Conservation (phyloP, 2,797 vertebrate species). For the Phyllotis vaccarum region DNA sequence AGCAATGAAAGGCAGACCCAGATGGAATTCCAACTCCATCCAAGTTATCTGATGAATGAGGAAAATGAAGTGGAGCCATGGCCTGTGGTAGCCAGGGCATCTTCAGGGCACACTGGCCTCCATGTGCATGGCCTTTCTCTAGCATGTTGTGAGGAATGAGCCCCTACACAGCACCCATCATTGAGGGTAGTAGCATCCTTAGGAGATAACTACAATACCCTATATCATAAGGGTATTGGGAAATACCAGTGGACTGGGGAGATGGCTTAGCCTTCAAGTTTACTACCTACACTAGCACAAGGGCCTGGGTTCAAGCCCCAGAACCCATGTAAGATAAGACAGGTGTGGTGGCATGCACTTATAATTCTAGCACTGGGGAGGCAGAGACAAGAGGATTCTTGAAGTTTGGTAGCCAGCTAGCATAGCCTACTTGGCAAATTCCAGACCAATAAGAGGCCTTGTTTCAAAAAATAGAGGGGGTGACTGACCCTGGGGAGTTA, state of each 20-base stretch:
- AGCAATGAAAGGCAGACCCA: not conserved
- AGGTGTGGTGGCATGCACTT: not conserved
- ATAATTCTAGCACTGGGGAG: not conserved
- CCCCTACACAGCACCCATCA: not conserved
- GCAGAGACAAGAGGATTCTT: not conserved
- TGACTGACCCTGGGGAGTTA: not conserved
- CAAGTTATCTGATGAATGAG: not conserved
- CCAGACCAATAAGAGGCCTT: not conserved
- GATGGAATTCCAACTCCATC: not conserved
- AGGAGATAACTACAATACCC: not conserved
- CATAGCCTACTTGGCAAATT: not conserved
- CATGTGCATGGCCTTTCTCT: not conserved
- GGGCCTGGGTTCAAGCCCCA: not conserved
- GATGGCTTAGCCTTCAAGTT: not conserved
- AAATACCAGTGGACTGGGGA: not conserved
- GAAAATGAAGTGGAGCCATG: not conserved
- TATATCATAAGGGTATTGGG: not conserved
- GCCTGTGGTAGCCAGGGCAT: not conserved
- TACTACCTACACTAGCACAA: not conserved
- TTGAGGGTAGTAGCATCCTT: not conserved
- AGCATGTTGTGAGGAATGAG: not conserved
- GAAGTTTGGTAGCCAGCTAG: not conserved
- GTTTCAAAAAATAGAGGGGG: not conserved
- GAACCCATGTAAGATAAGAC: not conserved
- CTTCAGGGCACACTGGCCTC: not conserved